phyloP scores from a whole-genome alignment of 2,113 vertebrate genomes.

The Eudorcas thomsonii region DNA sequence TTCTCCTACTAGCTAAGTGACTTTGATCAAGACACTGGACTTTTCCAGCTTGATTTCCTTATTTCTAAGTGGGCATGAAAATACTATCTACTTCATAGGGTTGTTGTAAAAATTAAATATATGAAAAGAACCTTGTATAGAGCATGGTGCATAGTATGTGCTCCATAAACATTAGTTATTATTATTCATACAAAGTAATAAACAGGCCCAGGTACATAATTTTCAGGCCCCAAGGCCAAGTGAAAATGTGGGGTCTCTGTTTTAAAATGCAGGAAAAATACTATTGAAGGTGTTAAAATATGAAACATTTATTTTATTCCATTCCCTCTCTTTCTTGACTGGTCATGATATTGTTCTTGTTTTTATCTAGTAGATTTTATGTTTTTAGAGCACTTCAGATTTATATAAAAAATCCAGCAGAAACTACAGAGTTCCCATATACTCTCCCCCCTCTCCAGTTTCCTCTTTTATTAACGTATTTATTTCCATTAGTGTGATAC shows the following conservation, averaged over 20 bases:
- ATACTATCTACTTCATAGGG: not conserved
- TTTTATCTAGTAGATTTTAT: not conserved
- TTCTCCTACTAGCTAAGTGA: not conserved
- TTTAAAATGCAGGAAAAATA: not conserved
- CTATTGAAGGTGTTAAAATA: not conserved
- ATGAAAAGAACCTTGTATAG: not conserved
- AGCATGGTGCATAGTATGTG: not conserved
- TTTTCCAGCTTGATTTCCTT: not conserved
- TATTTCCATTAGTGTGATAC: not conserved
- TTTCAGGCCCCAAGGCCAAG: not conserved
- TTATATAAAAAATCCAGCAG: not conserved
- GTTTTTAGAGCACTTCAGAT: not conserved
- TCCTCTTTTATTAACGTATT: not conserved
- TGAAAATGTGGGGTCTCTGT: not conserved
- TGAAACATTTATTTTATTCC: not conserved
- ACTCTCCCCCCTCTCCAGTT: accelerated
- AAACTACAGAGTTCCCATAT: not conserved
- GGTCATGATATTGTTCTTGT: not conserved
- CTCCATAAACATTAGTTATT: not conserved
- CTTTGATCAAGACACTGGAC: not conserved
- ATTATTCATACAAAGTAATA: not conserved
- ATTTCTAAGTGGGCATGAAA: not conserved
- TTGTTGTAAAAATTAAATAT: not conserved
- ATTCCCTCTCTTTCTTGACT: not conserved
- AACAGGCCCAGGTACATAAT: not conserved